A percentile compares a stretch with the other conserved stretches of the same genome.
These are phyloP conservation scores for Phortica magna DNA, from an alignment of 2,888 invertebrate genomes.

Conservation along the genomic window DNA sequence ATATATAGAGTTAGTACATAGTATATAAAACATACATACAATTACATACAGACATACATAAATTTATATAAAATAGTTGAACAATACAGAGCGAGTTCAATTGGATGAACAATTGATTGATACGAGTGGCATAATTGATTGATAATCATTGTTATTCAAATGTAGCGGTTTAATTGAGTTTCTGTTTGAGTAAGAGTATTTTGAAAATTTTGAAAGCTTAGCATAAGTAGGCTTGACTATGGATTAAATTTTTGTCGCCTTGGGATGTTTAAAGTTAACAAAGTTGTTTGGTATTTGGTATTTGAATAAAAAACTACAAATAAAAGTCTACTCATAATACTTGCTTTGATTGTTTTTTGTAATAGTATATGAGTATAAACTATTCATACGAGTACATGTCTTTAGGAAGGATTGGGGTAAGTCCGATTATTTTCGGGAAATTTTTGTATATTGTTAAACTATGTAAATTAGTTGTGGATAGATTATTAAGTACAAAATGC, in stretches of 20 bases:
- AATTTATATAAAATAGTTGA: slow-evolving; percentile 47
- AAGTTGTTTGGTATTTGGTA: neutral
- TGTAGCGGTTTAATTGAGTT: slow-evolving; percentile 14
- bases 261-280: neutral
- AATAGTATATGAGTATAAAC: too few relatives aligned
- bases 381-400: neutral
- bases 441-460: slow-evolving; percentile 10
- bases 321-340: slow-evolving; percentile 25
- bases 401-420: neutral
- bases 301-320: slow-evolving; percentile 6
- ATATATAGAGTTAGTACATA: neutral
- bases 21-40: neutral
- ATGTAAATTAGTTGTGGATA: neutral
- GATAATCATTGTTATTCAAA: slow-evolving; percentile 42
- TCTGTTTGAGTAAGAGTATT: neutral
- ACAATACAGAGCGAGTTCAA: slow-evolving; percentile 74
- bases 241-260: neutral
- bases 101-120: slow-evolving; percentile 67
- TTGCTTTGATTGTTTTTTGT: neutral
- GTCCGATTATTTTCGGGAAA: neutral
- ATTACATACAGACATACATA: neutral
- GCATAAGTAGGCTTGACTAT: slow-evolving; percentile 23
- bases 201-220: neutral
- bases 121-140: slow-evolving; percentile 38
- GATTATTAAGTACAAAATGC: slow-evolving; percentile 20